A percentile compares a stretch with the other conserved stretches of the same genome.
These are phyloP conservation scores for Andinoacara biseriatus DNA, from an alignment of 2,113 vertebrate species.

Conservation along the genomic window DNA sequence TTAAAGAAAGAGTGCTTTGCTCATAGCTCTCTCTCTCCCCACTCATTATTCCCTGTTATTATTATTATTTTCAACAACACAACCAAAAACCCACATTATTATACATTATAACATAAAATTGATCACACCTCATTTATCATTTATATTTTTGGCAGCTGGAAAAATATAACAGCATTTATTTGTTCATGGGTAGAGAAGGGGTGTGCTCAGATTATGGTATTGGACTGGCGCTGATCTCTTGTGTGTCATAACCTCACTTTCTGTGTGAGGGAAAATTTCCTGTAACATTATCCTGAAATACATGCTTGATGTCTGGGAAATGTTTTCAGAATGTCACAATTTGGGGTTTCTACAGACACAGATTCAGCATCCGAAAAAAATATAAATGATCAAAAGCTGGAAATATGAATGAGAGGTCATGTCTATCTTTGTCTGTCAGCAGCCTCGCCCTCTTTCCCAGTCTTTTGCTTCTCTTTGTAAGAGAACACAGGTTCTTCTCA, in stretches of 20 bases:
- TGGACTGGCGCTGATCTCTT: conserved; percentile 58
- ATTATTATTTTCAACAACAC: conserved; percentile 3
- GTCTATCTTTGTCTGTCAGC: conserved; percentile 50
- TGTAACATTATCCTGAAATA: conserved; percentile 69
- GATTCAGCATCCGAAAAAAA: conserved; percentile 40
- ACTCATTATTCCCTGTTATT: background rate
- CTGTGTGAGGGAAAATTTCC: conserved; percentile 67
- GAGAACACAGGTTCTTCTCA: conserved; percentile 55
- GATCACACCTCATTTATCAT: conserved; percentile 24
- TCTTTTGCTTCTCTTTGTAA: background rate
- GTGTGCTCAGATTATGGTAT: conserved; percentile 42
- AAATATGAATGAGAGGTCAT: conserved; percentile 50
- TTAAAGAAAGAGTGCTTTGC: background rate
- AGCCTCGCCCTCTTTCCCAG: conserved; percentile 17
- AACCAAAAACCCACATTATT: conserved; percentile 1
- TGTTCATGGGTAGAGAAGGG: conserved; percentile 21
- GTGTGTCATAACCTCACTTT: conserved; percentile 69
- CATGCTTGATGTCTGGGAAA: conserved; percentile 59
- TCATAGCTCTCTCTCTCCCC: background rate
- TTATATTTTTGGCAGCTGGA: conserved; percentile 31
- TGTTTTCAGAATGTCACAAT: conserved; percentile 59
- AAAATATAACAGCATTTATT: conserved; percentile 30
- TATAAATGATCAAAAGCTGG: conserved; percentile 54
- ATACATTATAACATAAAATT: conserved; percentile 1
- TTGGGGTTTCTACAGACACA: conserved; percentile 35